Evolutionary conservation across 2,888 invertebrate species (phyloP).

Genomic region (Byasa hedistus): DNA sequence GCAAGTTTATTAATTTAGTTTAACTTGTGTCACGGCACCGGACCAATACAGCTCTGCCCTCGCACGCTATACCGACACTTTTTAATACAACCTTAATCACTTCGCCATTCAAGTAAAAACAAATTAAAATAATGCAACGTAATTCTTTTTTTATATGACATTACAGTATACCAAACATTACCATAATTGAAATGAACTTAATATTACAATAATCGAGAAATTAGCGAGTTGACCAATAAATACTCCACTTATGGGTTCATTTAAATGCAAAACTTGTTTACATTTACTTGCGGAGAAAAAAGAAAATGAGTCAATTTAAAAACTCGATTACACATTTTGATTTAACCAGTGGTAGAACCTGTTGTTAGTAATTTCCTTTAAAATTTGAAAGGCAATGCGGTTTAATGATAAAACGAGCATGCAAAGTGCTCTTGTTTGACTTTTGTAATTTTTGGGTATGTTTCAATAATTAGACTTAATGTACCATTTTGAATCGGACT

Average conservation of each 20-base stretch:
- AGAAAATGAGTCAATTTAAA: conserved; percentile 29
- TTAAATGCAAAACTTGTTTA: conserved; percentile 35
- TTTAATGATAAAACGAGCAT: conserved; percentile 14
- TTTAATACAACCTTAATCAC: conserved; percentile 54
- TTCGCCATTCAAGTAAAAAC: conserved; percentile 36
- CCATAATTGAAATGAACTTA: conserved; percentile 14
- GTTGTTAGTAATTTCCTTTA: conserved; percentile 27
- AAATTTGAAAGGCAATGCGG: conserved; percentile 33
- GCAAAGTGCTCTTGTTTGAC: neutral
- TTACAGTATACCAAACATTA: conserved; percentile 22
- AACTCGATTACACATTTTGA: conserved; percentile 29
- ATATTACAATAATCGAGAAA: conserved; percentile 4
- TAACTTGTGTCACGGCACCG: conserved; percentile 73
- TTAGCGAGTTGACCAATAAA: conserved; percentile 21
- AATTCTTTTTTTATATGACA: conserved; percentile 31
- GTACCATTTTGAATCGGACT: neutral
- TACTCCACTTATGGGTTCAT: conserved; percentile 19
- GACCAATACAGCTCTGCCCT: conserved; percentile 41
- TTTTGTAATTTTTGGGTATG: conserved; percentile 18
- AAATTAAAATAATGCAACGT: conserved; percentile 37
- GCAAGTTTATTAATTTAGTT: conserved; percentile 80
- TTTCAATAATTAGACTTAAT: neutral
- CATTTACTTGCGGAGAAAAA: conserved; percentile 25
- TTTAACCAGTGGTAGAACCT: conserved; percentile 20
- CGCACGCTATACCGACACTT: conserved; percentile 55